Evolutionary conservation across 2,113 vertebrate species (phyloP).

Genomic region (Hippocampus barbouri): DNA sequence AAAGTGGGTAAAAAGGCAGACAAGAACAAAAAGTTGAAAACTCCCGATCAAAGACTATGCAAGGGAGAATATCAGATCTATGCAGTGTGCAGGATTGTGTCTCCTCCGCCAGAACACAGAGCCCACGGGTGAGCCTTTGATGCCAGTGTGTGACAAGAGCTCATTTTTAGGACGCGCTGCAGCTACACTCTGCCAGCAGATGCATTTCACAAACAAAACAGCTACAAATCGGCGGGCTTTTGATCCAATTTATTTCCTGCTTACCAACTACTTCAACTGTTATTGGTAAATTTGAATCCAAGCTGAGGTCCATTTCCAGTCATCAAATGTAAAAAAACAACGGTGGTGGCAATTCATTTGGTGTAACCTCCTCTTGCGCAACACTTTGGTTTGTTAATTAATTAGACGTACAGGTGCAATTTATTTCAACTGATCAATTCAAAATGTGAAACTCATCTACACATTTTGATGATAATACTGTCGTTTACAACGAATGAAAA

Average conservation of each 20-base stretch:
- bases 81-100: conserved; percentile 36
- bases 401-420: no score
- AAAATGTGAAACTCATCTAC: no score
- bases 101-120: conserved; percentile 56
- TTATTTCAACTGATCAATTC: no score
- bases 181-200: conserved; percentile 44
- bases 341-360: not conserved
- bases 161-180: conserved; percentile 52
- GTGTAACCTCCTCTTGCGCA: not conserved
- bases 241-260: conserved; percentile 20
- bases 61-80: conserved; percentile 57
- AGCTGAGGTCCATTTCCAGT: not conserved
- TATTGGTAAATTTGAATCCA: not conserved
- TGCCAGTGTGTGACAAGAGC: conserved; percentile 68
- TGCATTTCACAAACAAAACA: conserved; percentile 4
- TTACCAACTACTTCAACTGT: not conserved
- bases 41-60: conserved; percentile 57
- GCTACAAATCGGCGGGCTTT: conserved; percentile 30
- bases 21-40: conserved; percentile 63
- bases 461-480: no score
- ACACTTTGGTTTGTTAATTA: not conserved
- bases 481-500: not conserved
- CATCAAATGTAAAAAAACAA: not conserved
- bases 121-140: conserved; percentile 66
- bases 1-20: conserved; percentile 28